Conservation (phyloP, 1,140 invertebrate species). For the Steinernema feltiae region DNA sequence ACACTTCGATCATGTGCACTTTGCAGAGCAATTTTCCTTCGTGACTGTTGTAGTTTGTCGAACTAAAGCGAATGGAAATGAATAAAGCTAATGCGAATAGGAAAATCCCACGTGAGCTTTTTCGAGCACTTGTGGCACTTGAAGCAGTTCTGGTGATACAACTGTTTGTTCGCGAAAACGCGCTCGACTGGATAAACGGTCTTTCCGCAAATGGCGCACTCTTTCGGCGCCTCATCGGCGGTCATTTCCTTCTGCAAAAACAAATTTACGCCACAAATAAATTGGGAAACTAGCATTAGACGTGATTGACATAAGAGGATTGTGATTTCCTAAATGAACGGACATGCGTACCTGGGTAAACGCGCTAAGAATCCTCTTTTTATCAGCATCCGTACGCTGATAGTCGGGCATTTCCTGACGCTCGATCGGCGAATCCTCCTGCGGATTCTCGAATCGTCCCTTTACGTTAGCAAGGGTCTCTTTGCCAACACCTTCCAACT, state of each 20-base stretch:
- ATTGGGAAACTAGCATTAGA: too few species aligned
- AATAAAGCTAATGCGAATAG: not conserved
- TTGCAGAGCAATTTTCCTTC: constrained; percentile 47
- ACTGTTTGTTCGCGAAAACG: constrained; percentile 53
- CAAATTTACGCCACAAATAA: not conserved
- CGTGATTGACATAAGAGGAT: too few species aligned
- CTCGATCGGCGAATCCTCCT: not conserved
- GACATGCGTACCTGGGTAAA: not conserved
- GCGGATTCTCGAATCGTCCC: constrained; percentile 29
- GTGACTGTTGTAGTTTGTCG: constrained; percentile 55
- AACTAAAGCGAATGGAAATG: constrained; percentile 30
- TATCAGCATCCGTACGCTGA: not conserved
- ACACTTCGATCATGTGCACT: constrained; percentile 45
- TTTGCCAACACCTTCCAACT: constrained; percentile 47
- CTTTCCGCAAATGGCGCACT: constrained; percentile 56
- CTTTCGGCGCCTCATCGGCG: constrained; percentile 46
- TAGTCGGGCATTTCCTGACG: not conserved
- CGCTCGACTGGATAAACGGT: constrained; percentile 58
- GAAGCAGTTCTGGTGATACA: constrained; percentile 58
- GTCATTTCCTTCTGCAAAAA: constrained; percentile 27
- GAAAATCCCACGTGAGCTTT: constrained; percentile 51
- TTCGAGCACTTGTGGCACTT: constrained; percentile 56
- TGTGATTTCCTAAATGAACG: too few species aligned
- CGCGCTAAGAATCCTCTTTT: not conserved
- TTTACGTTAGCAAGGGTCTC: constrained; percentile 48